Conservation (phyloP, 2,113 vertebrate species). For the Electrona antarctica region DNA sequence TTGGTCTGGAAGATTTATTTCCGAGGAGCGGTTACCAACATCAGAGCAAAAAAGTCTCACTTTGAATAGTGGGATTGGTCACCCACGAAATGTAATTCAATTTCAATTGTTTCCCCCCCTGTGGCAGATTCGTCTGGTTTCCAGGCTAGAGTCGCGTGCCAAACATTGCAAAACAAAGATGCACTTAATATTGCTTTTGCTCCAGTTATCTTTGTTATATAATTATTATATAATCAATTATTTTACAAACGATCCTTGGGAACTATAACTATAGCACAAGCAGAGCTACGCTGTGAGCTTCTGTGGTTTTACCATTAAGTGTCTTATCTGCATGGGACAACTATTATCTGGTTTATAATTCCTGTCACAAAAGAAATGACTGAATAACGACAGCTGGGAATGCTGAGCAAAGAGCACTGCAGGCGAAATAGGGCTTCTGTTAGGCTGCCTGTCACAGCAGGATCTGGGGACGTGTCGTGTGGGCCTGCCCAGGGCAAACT, state of each 20-base stretch:
- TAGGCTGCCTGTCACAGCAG: slow-evolving; percentile 48
- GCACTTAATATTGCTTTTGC: slow-evolving; percentile 11
- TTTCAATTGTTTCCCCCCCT: too few species aligned
- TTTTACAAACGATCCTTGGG: background rate
- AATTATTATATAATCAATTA: slow-evolving; percentile 13
- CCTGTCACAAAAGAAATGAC: slow-evolving; percentile 14
- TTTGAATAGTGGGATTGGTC: too few species aligned
- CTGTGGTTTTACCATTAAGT: slow-evolving; percentile 35
- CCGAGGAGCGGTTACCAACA: too few species aligned
- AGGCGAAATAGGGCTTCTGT: slow-evolving; percentile 36
- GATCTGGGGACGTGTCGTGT: slow-evolving; percentile 41
- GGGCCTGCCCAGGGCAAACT: slow-evolving; percentile 49
- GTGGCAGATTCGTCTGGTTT: too few species aligned
- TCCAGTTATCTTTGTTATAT: background rate
- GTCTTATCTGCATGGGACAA: slow-evolving; percentile 36
- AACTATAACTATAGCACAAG: slow-evolving; percentile 16
- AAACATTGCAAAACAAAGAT: too few species aligned
- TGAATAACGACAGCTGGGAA: slow-evolving; percentile 52
- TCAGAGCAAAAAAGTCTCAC: too few species aligned
- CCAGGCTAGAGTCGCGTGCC: too few species aligned
- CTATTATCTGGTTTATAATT: slow-evolving; percentile 35
- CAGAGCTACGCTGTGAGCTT: slow-evolving; percentile 13
- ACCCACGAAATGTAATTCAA: too few species aligned
- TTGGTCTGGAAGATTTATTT: too few species aligned
- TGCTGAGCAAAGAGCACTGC: slow-evolving; percentile 36